A percentile compares a stretch with the other conserved stretches of the same genome.
These are phyloP conservation scores for Marmota flaviventris DNA, from an alignment of 2,113 vertebrate species.

Conservation along the genomic window DNA sequence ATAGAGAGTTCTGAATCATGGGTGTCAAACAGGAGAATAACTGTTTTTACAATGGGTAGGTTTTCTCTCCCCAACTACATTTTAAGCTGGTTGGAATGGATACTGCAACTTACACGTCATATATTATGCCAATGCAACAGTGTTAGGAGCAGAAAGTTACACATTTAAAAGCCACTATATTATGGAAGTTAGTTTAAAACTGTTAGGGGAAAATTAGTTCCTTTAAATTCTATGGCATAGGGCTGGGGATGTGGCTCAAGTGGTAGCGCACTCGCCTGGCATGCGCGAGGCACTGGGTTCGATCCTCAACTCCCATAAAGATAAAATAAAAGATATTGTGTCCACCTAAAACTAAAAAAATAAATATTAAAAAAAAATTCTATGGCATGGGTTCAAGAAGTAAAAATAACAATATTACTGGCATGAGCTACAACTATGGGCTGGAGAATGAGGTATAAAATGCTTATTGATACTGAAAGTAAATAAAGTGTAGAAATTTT, in stretches of 20 bases:
- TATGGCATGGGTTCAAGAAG: not conserved
- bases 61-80: not conserved
- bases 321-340: no score
- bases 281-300: no score
- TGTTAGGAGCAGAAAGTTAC: not conserved
- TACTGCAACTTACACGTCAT: not conserved
- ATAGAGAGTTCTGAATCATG: not conserved
- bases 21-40: constrained; percentile 22
- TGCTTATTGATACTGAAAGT: not conserved
- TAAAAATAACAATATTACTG: not conserved
- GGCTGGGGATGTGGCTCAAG: no score
- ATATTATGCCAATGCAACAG: not conserved
- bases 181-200: constrained; percentile 38
- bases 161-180: not conserved
- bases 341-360: no score
- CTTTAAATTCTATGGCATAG: not conserved
- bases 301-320: no score
- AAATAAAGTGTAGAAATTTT: not conserved
- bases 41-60: not conserved
- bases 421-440: not conserved
- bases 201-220: not conserved
- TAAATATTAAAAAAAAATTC: not conserved
- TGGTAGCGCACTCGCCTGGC: no score
- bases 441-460: not conserved
- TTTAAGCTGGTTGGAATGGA: constrained; percentile 1